Evolutionary conservation across 2,797 vertebrate species (phyloP), one percentile per base, ranked within the genome.

Genomic region (Clamator glandarius): DNA sequence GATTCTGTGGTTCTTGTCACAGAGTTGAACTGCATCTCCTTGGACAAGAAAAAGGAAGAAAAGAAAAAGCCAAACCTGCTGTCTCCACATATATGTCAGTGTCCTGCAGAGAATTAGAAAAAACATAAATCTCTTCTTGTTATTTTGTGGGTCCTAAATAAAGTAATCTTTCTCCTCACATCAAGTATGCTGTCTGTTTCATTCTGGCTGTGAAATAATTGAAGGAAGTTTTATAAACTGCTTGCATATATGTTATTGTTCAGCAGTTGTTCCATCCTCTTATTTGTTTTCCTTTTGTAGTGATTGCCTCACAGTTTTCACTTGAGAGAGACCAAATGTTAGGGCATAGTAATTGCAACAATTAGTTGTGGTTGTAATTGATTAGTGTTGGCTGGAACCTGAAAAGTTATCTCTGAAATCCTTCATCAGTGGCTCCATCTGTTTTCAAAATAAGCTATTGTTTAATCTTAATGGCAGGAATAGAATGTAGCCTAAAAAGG

Each of bases 251-350:
- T 21, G 12, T 4, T 23, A 0, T 7, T 31, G 41, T 35, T 44
- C 7, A 1, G 11, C 2, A 10, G 8, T 12, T 2, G 31, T 41
- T 33, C 46, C 20, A 1, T 7, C 51, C 55, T 15, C 42, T 15
- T 1, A 3, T 9, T 33, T 4, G 12, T 13, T 42, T 67, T 29
- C 23, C 26, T 79, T 41, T 31, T 2, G 0, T 5, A 14, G n/a
- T 0, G 0, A 5, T 15, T 11, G 28, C 29, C 15, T 19, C 5
- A 1, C 61, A 39, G 15, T 21, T 42, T 76, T 39, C 19, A 1
- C 50, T 48, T 9, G 19, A 11, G 13, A 13, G 31, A 46, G 17
- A 39, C 16, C 31, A 31, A 21, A 9, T 31, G 31, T 36, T 12
- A 51, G 15, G 57, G 41, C 11, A 2, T 4, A 9, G 19, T 19